Evolutionary conservation across 2,797 vertebrate genomes (phyloP), one percentile per base, ranked within the genome.

Genomic region (Silurus aristotelis): DNA sequence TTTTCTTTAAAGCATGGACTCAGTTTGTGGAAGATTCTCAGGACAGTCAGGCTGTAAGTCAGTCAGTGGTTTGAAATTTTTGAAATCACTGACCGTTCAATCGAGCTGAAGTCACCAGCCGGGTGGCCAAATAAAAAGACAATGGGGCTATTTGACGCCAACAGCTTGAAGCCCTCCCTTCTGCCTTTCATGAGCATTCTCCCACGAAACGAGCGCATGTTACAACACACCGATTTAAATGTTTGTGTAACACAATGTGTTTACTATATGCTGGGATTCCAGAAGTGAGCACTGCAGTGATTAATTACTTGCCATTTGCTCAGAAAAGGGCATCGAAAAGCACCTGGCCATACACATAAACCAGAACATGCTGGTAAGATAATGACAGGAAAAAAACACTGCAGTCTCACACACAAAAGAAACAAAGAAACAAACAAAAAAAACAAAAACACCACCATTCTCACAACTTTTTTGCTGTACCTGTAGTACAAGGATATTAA

Each of bases 161-260:
- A 91, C 89, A 90, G 85, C 89, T 90, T 87, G 85, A 64, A 61
- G 72, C 83, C 87, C 86, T 89, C 88, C 87, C 87, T 86, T 79
- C 63, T 72, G 60, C 71, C 85, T 85, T 80, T 76, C 81, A 87
- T 70, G 83, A 81, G 82, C 68, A 82, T 89, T 92, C 86, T 91
- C 86, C 83, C 84, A 85, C 80, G 80, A 82, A 89, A 71, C 64
- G 83, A 87, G 85, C 66, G 75, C 68, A 81, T 61, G 85, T 89
- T 88, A 87, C 83, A 87, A 89, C 88, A 88, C 85, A 86, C 72
- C 89, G 85, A 87, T 89, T 87, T 89, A 85, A 88, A 87, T 83
- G 82, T 88, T 83, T 87, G 89, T 84, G 77, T 84, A 48, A 79
- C 61, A 81, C 72, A 38, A 87, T 56, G 72, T 83, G 84, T 89